A percentile compares a stretch with the other conserved stretches of the same genome.
Conservation (phyloP, 2,888 invertebrate species). For the Sclerodermus sp. region DNA sequence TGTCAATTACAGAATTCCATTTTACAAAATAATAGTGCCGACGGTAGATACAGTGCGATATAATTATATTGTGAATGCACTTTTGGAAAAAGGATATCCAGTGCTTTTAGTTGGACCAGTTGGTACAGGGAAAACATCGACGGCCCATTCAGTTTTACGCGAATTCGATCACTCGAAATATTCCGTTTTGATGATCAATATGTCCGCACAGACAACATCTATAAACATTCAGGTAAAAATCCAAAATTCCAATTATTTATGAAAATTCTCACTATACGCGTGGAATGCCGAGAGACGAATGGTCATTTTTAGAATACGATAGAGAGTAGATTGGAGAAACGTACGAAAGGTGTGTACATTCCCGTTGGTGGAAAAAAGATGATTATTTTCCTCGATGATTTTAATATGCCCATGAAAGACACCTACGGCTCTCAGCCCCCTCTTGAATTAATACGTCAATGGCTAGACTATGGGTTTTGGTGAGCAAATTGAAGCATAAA, state of each 20-base stretch:
- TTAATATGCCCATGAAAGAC: slow-evolving; percentile 91
- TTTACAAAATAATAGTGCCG: slow-evolving; percentile 83
- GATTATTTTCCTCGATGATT: slow-evolving; percentile 87
- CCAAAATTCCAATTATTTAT: too few species aligned
- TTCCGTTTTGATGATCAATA: slow-evolving; percentile 75
- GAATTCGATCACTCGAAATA: slow-evolving; percentile 63
- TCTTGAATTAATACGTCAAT: slow-evolving; percentile 79
- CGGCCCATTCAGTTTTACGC: slow-evolving; percentile 64
- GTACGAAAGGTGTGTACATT: slow-evolving; percentile 81
- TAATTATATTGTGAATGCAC: slow-evolving; percentile 69
- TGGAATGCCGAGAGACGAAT: too few species aligned
- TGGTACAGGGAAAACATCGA: slow-evolving; percentile 86
- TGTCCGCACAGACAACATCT: slow-evolving; percentile 88
- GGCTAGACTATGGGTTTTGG: slow-evolving; percentile 91
- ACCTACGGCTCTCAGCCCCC: slow-evolving; percentile 88
- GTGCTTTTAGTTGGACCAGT: slow-evolving; percentile 81
- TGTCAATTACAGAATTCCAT: slow-evolving; percentile 65
- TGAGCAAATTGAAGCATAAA: slow-evolving; percentile 25
- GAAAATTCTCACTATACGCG: too few species aligned
- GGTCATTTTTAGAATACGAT: slow-evolving; percentile 67
- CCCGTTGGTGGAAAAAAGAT: slow-evolving; percentile 82
- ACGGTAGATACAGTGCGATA: slow-evolving; percentile 88
- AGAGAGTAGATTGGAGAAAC: slow-evolving; percentile 83
- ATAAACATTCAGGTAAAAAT: slow-evolving; percentile 69
- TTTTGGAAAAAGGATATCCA: slow-evolving; percentile 69